Percentiles rank a stretch among this genome's conserved stretches.
phyloP scores from a whole-genome alignment of 2,113 vertebrate genomes.

The Orcinus orca region DNA sequence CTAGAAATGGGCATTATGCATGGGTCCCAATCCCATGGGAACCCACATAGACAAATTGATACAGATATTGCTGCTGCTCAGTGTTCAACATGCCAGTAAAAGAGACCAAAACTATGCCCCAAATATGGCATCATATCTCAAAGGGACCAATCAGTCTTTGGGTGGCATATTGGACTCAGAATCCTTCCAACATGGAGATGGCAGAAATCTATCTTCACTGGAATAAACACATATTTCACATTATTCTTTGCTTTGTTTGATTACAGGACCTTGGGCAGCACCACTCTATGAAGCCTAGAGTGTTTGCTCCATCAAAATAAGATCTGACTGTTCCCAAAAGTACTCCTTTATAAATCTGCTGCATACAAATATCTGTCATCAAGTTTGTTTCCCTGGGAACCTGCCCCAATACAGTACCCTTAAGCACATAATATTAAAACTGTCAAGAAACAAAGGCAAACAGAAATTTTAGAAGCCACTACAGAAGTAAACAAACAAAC shows the following conservation, averaged over 20 bases:
- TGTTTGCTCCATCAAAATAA: neutral
- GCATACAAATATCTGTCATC: neutral
- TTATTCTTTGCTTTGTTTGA: neutral
- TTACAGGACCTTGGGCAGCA: neutral
- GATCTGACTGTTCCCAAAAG: neutral
- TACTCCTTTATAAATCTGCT: neutral
- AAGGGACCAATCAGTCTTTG: neutral
- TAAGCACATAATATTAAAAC: neutral
- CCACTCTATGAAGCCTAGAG: neutral
- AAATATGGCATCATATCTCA: neutral
- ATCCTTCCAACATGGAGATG: neutral
- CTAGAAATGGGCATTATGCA: neutral
- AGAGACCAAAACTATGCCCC: neutral
- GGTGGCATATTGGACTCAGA: neutral
- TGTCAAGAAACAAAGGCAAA: neutral
- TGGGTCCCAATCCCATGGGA: neutral
- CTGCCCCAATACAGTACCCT: neutral
- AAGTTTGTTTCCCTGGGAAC: neutral
- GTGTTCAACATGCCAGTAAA: neutral
- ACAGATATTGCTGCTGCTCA: neutral
- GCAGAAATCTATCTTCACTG: neutral
- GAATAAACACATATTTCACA: neutral
- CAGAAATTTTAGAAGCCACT: neutral
- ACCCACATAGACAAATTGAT: neutral
- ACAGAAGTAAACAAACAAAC: neutral